Evolutionary conservation across 1,140 invertebrate genomes (phyloP).

Genomic region (Macrocentrus cingulum): DNA sequence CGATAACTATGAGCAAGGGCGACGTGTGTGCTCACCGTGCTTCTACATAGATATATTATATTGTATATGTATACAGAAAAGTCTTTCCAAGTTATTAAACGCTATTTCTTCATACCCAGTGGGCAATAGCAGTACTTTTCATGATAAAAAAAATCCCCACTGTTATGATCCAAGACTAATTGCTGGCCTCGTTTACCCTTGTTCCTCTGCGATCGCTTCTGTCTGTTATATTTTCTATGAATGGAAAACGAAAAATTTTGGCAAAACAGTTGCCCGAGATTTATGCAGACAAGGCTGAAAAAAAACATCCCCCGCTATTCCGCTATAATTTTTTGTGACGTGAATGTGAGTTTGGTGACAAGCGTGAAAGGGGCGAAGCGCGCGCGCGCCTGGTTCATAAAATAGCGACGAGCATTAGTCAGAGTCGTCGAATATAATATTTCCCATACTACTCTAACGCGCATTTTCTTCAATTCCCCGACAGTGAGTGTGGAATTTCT

Average conservation of each 20-base stretch:
- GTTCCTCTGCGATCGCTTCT: not conserved
- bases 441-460: not conserved
- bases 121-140: not conserved
- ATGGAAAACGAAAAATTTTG: too few relatives aligned
- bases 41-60: not conserved
- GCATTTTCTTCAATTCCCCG: not conserved
- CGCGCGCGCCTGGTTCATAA: slow-evolving; percentile 25
- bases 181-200: not conserved
- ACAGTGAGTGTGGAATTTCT: too few relatives aligned
- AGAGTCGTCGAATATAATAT: not conserved
- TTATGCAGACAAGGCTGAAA: not conserved
- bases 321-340: not conserved
- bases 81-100: slow-evolving; percentile 8
- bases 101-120: slow-evolving; percentile 3
- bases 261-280: not conserved
- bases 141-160: not conserved
- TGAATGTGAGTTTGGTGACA: slow-evolving; percentile 5
- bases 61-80: not conserved
- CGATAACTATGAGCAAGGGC: slow-evolving; percentile 32
- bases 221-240: too few relatives aligned
- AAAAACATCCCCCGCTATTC: slow-evolving; percentile 2
- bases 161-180: not conserved
- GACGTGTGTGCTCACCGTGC: too few relatives aligned
- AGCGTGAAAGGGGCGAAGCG: not conserved
- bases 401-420: slow-evolving; percentile 41